phyloP scores from a whole-genome alignment of 2,113 vertebrate species.

The Ammospiza caudacuta region DNA sequence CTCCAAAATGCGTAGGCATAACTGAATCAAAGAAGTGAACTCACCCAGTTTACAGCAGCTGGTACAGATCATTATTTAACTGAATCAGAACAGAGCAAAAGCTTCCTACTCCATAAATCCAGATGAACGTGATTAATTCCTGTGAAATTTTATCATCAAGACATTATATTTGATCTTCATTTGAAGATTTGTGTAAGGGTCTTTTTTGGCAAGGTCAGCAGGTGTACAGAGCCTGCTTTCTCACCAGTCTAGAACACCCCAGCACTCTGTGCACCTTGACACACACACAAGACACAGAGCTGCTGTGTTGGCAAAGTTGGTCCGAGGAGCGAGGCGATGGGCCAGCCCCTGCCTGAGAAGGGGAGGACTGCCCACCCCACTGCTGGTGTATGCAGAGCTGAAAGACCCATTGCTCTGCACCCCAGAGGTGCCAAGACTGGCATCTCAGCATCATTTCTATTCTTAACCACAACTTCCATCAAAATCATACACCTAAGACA shows the following conservation, averaged over 20 bases:
- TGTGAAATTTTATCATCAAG: background rate
- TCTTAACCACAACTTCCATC: background rate
- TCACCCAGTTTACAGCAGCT: conserved; percentile 31
- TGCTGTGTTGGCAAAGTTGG: background rate
- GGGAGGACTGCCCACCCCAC: background rate
- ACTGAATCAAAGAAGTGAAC: conserved; percentile 47
- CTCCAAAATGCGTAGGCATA: background rate
- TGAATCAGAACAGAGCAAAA: conserved; percentile 32
- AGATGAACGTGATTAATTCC: background rate
- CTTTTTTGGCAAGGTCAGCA: background rate
- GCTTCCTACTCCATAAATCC: conserved; percentile 15
- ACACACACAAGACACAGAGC: fast-evolving
- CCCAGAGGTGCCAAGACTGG: background rate
- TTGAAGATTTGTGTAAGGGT: background rate
- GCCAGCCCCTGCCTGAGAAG: background rate
- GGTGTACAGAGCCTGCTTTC: background rate
- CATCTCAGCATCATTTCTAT: background rate
- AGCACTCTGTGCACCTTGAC: background rate
- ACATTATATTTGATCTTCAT: background rate
- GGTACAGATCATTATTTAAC: conserved; percentile 21
- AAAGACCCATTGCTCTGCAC: background rate
- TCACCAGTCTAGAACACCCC: background rate
- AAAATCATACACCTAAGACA: background rate
- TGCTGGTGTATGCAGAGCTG: background rate
- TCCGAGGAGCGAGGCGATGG: fast-evolving